Evolutionary conservation across 2,113 vertebrate genomes (phyloP), one percentile per base, ranked within the genome.

Genomic region (Ancistrus triradiatus): DNA sequence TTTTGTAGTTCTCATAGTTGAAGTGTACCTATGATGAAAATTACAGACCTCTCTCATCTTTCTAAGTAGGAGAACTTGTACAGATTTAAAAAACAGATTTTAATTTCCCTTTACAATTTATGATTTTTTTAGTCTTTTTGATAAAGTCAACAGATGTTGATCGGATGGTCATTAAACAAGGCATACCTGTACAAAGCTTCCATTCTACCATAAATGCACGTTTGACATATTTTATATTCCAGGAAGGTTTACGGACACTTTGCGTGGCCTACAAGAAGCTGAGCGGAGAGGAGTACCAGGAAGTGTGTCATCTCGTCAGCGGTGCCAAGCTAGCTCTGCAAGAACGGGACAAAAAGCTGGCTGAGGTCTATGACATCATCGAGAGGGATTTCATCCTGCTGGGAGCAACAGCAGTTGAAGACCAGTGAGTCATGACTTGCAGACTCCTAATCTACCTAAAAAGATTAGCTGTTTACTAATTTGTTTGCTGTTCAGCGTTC

Each of bases 351-450:
- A 94, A 84, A 74, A 90, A 90, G 3, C 77, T 99, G 49, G 89
- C 92, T 0, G 96, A 97, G 74, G 93, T 88, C 1, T 98, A 95
- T 2, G 95, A 98, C 73, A 61, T 88, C 15, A 90, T 98, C 7
- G 96, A 99, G 86, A 90, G 68, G 27, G 91, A 92, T 50, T 89
- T 98, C 18, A 84, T 91, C 44, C 87, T 99, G 74, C 89, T 99
- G 31, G 96, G 96, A 57, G 96, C 95, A 69, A 98, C 96, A 0
- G 95, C 96, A 2, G 96, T 99, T 2, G 96, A 99, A 83, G 96
- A 99, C 83, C 87, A 92, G 96, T 98, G 44, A 38, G 81, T 84
- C 15, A 22, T 22, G 25, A 25, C 25, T 35, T 3, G 7, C 1
- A n/a, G n/a, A n/a, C n/a, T n/a, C n/a, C n/a, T n/a, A n/a, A n/a